Evolutionary conservation across 2,797 vertebrate species (phyloP).

Genomic region (Uromys caudimaculatus): DNA sequence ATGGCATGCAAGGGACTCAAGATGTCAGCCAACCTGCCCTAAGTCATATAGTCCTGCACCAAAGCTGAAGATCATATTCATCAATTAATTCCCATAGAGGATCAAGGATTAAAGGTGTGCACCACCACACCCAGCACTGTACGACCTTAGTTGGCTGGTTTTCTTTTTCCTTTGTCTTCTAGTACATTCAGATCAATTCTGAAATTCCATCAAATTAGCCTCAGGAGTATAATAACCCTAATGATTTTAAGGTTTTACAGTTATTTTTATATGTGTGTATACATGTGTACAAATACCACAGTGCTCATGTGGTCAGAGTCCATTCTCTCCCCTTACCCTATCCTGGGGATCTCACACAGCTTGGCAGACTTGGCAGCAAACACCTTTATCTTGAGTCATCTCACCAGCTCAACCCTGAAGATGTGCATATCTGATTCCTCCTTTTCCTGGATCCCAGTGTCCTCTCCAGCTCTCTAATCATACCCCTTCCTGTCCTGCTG

Average conservation of each 20-base stretch:
- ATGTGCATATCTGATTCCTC: not conserved
- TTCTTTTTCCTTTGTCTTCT: constrained; percentile 23
- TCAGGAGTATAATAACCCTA: not conserved
- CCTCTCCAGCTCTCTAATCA: not conserved
- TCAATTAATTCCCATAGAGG: not conserved
- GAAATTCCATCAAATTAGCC: not conserved
- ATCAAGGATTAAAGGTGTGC: too few relatives aligned
- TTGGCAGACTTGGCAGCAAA: not conserved
- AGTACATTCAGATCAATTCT: not conserved
- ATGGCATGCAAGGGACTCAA: not conserved
- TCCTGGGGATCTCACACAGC: not conserved
- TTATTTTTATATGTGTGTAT: not conserved
- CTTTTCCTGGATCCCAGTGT: not conserved
- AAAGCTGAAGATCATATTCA: not conserved
- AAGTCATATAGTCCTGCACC: not conserved
- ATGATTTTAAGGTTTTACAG: not conserved
- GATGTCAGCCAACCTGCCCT: not conserved
- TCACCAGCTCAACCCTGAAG: not conserved
- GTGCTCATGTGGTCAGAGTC: not conserved
- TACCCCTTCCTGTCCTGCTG: not conserved
- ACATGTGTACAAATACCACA: not conserved
- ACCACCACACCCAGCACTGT: too few relatives aligned
- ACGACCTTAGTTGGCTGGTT: not conserved
- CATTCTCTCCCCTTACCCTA: not conserved
- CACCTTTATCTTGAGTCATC: not conserved